Conservation (phyloP, 2,797 vertebrate species). For the Tenualosa thibaudeaui region DNA sequence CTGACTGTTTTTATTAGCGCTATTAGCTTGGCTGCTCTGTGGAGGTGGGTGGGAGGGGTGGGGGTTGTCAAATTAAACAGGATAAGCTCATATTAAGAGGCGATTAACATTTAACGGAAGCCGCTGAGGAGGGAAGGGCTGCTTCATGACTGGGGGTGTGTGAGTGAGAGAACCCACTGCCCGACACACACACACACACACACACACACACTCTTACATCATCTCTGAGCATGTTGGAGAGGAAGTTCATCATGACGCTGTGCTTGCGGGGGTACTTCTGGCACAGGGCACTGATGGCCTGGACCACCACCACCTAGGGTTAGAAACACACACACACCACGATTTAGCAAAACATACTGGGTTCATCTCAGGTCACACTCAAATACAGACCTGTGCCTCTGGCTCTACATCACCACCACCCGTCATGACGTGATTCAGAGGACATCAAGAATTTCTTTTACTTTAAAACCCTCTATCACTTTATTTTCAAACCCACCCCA, state of each 20-base stretch:
- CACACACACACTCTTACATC: conserved; percentile 73
- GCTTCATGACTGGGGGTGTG: background rate
- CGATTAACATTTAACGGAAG: conserved; percentile 1
- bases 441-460: too few species aligned
- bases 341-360: background rate
- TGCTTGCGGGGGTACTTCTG: conserved; percentile 98
- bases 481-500: too few species aligned
- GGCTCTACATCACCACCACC: too few species aligned
- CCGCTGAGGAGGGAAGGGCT: background rate
- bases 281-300: conserved; percentile 96
- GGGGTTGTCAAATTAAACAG: background rate
- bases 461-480: too few species aligned
- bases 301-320: conserved; percentile 92
- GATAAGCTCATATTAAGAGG: background rate
- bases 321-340: background rate
- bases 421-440: too few species aligned
- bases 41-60: background rate
- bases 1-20: background rate
- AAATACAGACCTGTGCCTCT: background rate
- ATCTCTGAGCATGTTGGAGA: conserved; percentile 98
- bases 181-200: background rate
- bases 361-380: background rate
- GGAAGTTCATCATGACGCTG: conserved; percentile 97
- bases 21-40: background rate
- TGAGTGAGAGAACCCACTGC: background rate